phyloP scores from a whole-genome alignment of 1,140 invertebrate genomes.

The Propsilocerus akamusi region DNA sequence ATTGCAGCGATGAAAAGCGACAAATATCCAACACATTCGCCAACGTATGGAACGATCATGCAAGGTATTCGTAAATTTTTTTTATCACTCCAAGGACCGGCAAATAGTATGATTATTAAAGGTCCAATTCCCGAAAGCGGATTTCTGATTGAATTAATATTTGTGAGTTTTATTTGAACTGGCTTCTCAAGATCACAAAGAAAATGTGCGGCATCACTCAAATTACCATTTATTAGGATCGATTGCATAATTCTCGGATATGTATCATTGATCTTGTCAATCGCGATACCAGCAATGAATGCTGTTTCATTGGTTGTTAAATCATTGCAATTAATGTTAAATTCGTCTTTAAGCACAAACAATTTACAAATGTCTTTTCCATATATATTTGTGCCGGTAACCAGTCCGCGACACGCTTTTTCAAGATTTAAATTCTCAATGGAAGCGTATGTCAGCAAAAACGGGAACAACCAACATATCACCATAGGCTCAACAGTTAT shows the following conservation, averaged over 20 bases:
- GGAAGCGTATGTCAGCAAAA: not conserved
- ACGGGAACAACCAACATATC: not conserved
- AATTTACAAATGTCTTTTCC: not conserved
- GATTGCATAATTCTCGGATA: conserved; percentile 28
- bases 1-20: conserved; percentile 5
- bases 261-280: conserved; percentile 26
- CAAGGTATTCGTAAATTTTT: conserved; percentile 42
- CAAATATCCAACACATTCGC: conserved; percentile 23
- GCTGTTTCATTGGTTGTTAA: not conserved
- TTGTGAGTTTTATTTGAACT: conserved; percentile 29
- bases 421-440: not conserved
- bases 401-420: conserved; percentile 26
- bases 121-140: conserved; percentile 29
- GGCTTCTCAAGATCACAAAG: conserved; percentile 22
- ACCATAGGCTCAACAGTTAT: not conserved
- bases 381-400: not conserved
- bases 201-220: not conserved
- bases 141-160: conserved; percentile 28
- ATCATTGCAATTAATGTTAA: not conserved
- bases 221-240: conserved; percentile 17
- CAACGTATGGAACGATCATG: conserved; percentile 36
- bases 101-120: conserved; percentile 35
- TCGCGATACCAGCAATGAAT: conserved; percentile 21
- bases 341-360: not conserved
- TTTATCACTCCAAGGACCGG: conserved; percentile 43